Conservation (phyloP, 2,797 vertebrate genomes). For the Macrochelys suwanniensis region DNA sequence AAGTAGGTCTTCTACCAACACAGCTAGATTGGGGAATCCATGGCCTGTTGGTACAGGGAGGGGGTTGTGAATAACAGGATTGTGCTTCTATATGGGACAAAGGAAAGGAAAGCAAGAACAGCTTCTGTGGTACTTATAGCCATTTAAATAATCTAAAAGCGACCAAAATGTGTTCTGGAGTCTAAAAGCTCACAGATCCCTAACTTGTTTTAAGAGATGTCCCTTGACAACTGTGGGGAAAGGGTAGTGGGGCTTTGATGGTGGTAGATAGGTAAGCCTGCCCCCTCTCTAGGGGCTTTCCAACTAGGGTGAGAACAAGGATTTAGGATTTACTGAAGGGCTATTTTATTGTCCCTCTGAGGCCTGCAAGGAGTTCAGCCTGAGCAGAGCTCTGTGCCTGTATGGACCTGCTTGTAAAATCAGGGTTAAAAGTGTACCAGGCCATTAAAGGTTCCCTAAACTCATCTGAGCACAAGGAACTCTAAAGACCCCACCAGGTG, state of each 20-base stretch:
- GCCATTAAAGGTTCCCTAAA: not conserved
- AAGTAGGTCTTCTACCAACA: not conserved
- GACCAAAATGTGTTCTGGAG: not conserved
- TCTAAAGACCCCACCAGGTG: accelerated
- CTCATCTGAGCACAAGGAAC: not conserved
- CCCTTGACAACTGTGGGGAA: not conserved
- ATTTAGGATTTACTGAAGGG: not conserved
- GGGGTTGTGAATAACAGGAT: not conserved
- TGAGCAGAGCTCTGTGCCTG: not conserved
- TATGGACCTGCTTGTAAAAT: not conserved
- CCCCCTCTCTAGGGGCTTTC: accelerated
- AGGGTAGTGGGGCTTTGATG: not conserved
- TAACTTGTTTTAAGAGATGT: not conserved
- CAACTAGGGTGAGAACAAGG: not conserved
- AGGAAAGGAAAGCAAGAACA: not conserved
- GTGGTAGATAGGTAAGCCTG: not conserved
- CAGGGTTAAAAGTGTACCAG: not conserved
- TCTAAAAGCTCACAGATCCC: not conserved
- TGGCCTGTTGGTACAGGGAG: not conserved
- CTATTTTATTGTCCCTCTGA: not conserved
- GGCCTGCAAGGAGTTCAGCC: not conserved
- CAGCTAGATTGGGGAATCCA: not conserved
- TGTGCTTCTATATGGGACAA: not conserved
- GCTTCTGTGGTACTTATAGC: not conserved
- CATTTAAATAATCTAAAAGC: not conserved